Evolutionary conservation across 2,113 vertebrate species (phyloP).

Genomic region (Malurus melanocephalus): DNA sequence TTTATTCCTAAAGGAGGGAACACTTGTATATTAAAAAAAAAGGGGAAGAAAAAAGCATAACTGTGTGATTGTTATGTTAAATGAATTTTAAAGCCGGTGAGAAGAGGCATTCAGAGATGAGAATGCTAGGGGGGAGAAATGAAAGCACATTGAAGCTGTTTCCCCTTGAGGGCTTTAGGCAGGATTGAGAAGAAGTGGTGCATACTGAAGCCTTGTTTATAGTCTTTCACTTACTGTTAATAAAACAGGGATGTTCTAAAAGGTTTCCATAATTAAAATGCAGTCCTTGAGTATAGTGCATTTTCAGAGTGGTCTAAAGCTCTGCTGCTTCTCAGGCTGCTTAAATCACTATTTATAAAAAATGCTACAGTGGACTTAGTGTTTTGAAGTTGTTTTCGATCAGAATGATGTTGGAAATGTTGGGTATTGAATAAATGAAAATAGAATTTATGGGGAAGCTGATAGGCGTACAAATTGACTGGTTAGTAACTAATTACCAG

Average conservation of each 20-base stretch:
- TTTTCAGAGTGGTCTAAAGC: constrained; percentile 35
- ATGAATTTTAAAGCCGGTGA: constrained; percentile 54
- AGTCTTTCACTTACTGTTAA: constrained; percentile 62
- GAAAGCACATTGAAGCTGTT: constrained; percentile 33
- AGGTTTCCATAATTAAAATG: constrained; percentile 65
- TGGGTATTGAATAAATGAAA: constrained; percentile 44
- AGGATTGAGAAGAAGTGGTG: constrained; percentile 49
- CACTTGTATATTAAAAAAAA: neutral
- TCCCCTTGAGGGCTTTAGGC: constrained; percentile 42
- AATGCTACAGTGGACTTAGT: neutral
- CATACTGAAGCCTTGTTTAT: constrained; percentile 59
- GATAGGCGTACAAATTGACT: constrained; percentile 39
- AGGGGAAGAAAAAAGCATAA: neutral
- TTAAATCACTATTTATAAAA: constrained; percentile 41
- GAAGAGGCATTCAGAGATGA: constrained; percentile 51
- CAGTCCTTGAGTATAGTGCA: constrained; percentile 39
- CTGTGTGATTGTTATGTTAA: constrained; percentile 44
- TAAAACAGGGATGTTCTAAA: constrained; percentile 64
- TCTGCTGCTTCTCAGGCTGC: constrained; percentile 19
- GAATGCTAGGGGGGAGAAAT: constrained; percentile 29
- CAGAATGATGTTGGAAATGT: constrained; percentile 23
- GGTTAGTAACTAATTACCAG: constrained; percentile 73
- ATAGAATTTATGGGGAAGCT: constrained; percentile 25
- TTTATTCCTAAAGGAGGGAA: constrained; percentile 36
- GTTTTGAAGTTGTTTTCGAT: constrained; percentile 33